Conservation (phyloP, 2,888 invertebrate species). For the Ophion slaviceki region DNA sequence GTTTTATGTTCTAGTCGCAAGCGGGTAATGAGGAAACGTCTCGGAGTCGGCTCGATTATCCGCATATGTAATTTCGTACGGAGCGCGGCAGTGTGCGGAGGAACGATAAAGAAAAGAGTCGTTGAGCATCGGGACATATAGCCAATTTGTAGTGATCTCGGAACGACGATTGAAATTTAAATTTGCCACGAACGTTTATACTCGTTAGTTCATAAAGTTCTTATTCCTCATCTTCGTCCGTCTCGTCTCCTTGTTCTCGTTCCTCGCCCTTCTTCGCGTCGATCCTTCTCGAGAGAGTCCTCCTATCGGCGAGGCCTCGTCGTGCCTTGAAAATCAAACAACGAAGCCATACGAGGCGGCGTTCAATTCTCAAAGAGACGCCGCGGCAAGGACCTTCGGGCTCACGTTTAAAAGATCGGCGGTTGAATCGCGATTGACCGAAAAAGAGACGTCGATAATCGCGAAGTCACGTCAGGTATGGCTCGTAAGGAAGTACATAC, state of each 20-base stretch:
- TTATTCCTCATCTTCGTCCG: conserved; percentile 13
- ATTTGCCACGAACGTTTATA: conserved; percentile 58
- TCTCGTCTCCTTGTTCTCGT: background rate
- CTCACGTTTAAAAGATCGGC: conserved; percentile 39
- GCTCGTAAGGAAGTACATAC: conserved; percentile 32
- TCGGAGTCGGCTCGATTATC: conserved; percentile 44
- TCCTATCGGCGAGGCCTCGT: conserved; percentile 33
- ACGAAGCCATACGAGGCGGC: conserved; percentile 36
- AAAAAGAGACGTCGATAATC: conserved; percentile 51
- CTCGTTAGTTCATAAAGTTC: conserved; percentile 39
- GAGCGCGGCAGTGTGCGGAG: background rate
- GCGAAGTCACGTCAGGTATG: conserved; percentile 39
- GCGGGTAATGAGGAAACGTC: conserved; percentile 52
- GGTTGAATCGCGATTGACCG: conserved; percentile 45
- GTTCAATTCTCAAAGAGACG: conserved; percentile 56
- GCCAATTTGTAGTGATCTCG: conserved; percentile 71
- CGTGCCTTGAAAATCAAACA: conserved; percentile 57
- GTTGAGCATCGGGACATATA: conserved; percentile 48
- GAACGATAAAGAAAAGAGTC: conserved; percentile 43
- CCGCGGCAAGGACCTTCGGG: conserved; percentile 26
- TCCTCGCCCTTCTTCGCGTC: background rate
- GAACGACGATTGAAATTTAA: conserved; percentile 71
- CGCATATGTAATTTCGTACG: conserved; percentile 44
- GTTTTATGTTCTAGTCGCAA: conserved; percentile 51
- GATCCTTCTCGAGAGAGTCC: conserved; percentile 21